Conservation (phyloP, 2,797 vertebrate genomes). For the Oreochromis mossambicus region DNA sequence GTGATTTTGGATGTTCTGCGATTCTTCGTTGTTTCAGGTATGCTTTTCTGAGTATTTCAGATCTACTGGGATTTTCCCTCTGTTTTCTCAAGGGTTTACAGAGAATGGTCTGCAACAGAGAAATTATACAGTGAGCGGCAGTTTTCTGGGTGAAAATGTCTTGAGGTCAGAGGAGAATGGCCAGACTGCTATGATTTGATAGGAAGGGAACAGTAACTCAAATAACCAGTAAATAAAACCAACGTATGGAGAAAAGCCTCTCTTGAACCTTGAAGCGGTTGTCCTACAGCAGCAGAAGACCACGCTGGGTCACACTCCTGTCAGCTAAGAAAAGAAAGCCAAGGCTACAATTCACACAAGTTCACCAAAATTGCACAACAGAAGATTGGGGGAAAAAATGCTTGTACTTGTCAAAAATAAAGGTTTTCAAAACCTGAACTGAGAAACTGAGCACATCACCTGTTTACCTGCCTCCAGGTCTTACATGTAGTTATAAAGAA, state of each 20-base stretch:
- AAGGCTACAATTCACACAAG: background rate
- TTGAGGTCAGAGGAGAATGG: background rate
- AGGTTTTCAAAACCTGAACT: background rate
- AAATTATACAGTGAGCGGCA: background rate
- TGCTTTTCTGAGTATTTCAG: background rate
- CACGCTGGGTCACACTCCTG: background rate
- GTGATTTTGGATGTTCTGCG: background rate
- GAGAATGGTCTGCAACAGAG: background rate
- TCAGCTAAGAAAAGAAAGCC: background rate
- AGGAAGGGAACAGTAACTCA: background rate
- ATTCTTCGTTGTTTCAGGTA: background rate
- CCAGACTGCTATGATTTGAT: background rate
- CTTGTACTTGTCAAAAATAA: background rate
- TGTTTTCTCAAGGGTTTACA: background rate
- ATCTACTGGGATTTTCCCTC: background rate
- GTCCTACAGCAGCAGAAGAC: background rate
- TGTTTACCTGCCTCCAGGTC: background rate
- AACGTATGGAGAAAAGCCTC: background rate
- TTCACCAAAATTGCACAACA: background rate
- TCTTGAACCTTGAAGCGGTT: background rate
- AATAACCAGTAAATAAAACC: background rate
- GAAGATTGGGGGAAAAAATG: background rate
- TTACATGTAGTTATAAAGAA: background rate
- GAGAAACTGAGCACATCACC: background rate
- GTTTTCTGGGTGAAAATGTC: background rate